Percentiles rank a stretch among this genome's conserved stretches.
Conservation (phyloP, 2,888 invertebrate species). For the Rhamphomyia laevipes region DNA sequence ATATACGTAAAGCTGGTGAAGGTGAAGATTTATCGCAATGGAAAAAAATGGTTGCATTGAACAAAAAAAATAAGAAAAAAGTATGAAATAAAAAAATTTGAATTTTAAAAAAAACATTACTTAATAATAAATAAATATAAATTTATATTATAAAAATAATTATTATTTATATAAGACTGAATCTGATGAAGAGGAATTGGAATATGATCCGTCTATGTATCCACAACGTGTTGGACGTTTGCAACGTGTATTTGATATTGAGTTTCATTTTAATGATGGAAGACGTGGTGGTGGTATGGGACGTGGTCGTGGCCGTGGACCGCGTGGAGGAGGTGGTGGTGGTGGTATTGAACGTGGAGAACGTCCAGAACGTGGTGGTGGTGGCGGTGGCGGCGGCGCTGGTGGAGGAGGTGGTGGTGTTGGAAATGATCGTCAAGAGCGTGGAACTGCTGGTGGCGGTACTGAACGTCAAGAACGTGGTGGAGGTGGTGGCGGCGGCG, state of each 20-base stretch:
- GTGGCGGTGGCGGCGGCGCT: conserved; percentile 13
- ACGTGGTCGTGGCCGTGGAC: conserved; percentile 45
- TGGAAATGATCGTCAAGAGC: conserved; percentile 15
- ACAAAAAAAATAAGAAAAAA: conserved; percentile 55
- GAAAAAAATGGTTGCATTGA: conserved; percentile 79
- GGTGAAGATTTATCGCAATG: conserved; percentile 84
- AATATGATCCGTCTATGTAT: conserved; percentile 64
- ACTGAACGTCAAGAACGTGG: conserved; percentile 18
- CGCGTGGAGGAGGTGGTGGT: conserved; percentile 10
- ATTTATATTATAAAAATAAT: not conserved
- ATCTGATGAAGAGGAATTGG: conserved; percentile 48
- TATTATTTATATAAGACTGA: conserved; percentile 39
- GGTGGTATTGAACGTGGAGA: conserved; percentile 23
- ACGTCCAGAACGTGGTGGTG: conserved; percentile 21
- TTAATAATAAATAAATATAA: not conserved
- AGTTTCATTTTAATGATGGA: conserved; percentile 75
- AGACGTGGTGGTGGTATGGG: conserved; percentile 61
- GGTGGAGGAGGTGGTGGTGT: conserved; percentile 8
- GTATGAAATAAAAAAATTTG: conserved; percentile 25
- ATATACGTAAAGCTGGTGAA: conserved; percentile 87
- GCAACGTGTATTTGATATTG: conserved; percentile 75
- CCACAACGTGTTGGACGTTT: conserved; percentile 78
- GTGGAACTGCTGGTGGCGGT: conserved; percentile 13
- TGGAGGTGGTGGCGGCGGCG: conserved; percentile 13
- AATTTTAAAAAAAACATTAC: not conserved